Evolutionary conservation across 2,113 vertebrate genomes (phyloP), one percentile per base, ranked within the genome.

Genomic region (Macaca nemestrina): DNA sequence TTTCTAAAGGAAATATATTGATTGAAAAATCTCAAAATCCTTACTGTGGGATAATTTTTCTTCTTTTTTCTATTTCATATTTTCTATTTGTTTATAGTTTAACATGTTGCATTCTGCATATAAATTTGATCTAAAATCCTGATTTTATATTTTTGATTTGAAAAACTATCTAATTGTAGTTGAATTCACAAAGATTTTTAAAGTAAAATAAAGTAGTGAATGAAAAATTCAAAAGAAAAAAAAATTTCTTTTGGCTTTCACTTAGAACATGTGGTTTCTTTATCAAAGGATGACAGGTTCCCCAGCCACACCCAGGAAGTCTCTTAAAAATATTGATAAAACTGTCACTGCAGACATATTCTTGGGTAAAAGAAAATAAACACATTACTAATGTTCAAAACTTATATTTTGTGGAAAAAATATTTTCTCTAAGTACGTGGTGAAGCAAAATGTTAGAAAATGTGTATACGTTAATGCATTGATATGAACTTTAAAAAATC

Each of bases 271-370:
- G 55, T 79, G 35, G 83, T 70, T 38, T 50, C 25, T 87, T 90
- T 57, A 97, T 97, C 97, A 93, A 59, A 83, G 82, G 12, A 16
- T 84, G 79, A 64, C 97, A 97, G 92, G 61, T 84, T 96, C 20
- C 89, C 30, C 23, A 88, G 79, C 59, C 93, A 96, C 96, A 96
- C 97, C 97, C 91, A 93, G 17, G 48, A 94, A 86, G 91, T 91
- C 27, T 92, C 92, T 96, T 92, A 61, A 96, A 96, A 96, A 93
- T 61, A 93, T 40, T 97, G 97, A 97, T 95, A 97, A 93, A 83
- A 52, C 45, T 92, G 70, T 84, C 23, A 70, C 80, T 43, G 61
- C 40, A 70, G 94, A 79, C 57, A 75, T 48, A 83, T 68, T 68
- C 43, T 96, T 75, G 67, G 23, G 25, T 61, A 78, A 95, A 94